These are phyloP conservation scores for Lytechinus pictus DNA, from an alignment of 35 echinoderm and acorn worm species.

Conservation along the genomic window DNA sequence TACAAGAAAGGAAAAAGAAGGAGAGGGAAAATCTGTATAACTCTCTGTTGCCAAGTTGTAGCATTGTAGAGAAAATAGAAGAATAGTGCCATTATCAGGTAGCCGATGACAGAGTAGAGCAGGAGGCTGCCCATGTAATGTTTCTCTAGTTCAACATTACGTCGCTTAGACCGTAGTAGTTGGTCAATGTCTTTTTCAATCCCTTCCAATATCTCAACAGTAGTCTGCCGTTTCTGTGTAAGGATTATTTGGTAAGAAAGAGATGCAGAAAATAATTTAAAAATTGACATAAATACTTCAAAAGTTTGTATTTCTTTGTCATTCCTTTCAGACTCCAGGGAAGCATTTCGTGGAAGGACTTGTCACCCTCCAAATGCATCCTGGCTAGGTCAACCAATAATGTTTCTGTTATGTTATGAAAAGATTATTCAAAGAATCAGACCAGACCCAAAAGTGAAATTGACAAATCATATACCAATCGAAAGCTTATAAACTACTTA, in stretches of 20 bases:
- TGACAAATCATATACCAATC: no score
- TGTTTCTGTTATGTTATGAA: no score
- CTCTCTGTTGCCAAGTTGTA: slow-evolving; percentile 65
- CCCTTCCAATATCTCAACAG: slow-evolving; percentile 76
- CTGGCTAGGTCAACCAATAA: no score
- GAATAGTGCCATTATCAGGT: slow-evolving; percentile 69
- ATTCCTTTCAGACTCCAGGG: no score
- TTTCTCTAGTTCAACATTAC: slow-evolving; percentile 87
- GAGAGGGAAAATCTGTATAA: slow-evolving; percentile 76
- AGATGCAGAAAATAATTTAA: no score
- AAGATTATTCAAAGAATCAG: no score
- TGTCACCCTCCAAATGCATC: no score
- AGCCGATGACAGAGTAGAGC: slow-evolving; percentile 78
- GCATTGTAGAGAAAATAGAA: slow-evolving; percentile 89
- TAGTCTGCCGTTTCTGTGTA: slow-evolving; percentile 75
- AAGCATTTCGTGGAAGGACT: no score
- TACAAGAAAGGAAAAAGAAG: slow-evolving; percentile 92
- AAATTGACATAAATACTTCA: no score
- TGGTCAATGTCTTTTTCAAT: slow-evolving; percentile 85
- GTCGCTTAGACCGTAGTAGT: slow-evolving; percentile 67
- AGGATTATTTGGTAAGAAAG: not conserved
- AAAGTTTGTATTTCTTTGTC: no score
- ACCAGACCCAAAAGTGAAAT: no score
- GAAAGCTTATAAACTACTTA: no score
- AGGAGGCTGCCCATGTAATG: slow-evolving; percentile 84